These are phyloP conservation scores for Drosophila anomalata DNA, from an alignment of 2,888 invertebrate genomes.

Conservation along the genomic window DNA sequence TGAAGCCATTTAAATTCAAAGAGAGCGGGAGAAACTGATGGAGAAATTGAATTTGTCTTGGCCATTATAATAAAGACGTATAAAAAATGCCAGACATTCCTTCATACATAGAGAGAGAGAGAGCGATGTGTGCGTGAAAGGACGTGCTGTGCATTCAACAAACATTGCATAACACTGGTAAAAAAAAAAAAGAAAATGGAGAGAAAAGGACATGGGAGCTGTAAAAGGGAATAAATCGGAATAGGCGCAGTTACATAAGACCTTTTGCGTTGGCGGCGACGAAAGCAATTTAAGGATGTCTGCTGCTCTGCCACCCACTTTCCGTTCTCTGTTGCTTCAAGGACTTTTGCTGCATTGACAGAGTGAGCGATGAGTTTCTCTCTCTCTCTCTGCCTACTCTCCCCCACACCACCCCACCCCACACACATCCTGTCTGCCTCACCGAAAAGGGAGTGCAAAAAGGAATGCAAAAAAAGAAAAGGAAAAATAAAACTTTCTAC, in stretches of 20 bases:
- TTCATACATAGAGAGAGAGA: slow-evolving; percentile 5
- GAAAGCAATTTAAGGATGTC: slow-evolving; percentile 48
- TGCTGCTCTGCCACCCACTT: slow-evolving; percentile 26
- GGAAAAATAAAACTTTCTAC: slow-evolving; percentile 65
- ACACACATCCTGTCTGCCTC: slow-evolving; percentile 17
- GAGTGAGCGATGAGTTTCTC: slow-evolving; percentile 18
- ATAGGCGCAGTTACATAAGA: slow-evolving; percentile 48
- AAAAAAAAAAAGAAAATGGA: neutral
- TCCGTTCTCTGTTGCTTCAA: slow-evolving; percentile 67
- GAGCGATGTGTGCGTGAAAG: slow-evolving; percentile 22
- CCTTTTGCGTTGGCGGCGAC: slow-evolving; percentile 39
- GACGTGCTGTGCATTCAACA: slow-evolving; percentile 46
- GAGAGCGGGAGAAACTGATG: slow-evolving; percentile 21
- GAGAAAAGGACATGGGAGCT: neutral
- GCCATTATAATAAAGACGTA: slow-evolving; percentile 65
- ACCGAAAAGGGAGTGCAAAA: slow-evolving; percentile 45
- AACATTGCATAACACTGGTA: slow-evolving; percentile 43
- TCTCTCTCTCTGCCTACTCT: neutral
- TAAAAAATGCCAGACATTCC: slow-evolving; percentile 43
- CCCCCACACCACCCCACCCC: too few relatives aligned
- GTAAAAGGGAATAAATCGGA: slow-evolving; percentile 28
- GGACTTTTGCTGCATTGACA: slow-evolving; percentile 59
- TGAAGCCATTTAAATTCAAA: slow-evolving; percentile 33
- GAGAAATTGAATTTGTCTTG: slow-evolving; percentile 50
- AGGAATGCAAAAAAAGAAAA: slow-evolving; percentile 32